These are phyloP conservation scores for Phylloscopus trochilus DNA, from an alignment of 2,113 vertebrate genomes.

Conservation along the genomic window DNA sequence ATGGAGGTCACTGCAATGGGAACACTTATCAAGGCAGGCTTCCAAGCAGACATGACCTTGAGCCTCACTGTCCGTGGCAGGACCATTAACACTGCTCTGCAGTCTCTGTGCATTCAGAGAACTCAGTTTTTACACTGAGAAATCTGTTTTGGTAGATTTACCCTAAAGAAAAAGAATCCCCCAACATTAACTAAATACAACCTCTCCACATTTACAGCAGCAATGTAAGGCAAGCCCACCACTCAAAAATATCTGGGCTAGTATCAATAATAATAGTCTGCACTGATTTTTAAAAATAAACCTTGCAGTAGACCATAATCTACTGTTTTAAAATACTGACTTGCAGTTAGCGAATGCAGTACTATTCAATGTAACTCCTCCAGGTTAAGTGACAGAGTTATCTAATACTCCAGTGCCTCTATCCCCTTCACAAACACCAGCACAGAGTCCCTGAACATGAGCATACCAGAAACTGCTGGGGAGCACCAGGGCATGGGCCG, in stretches of 20 bases:
- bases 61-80: fast-evolving
- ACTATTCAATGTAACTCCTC: background rate
- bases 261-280: background rate
- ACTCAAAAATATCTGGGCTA: background rate
- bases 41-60: conserved; percentile 19
- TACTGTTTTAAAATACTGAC: background rate
- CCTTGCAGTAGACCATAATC: background rate
- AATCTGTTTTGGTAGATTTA: background rate
- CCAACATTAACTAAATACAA: background rate
- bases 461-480: background rate
- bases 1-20: background rate
- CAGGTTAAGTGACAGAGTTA: background rate
- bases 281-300: background rate
- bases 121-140: background rate
- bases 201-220: background rate
- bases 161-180: background rate
- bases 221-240: background rate
- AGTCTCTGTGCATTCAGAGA: background rate
- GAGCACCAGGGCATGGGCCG: fast-evolving
- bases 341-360: background rate
- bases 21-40: background rate
- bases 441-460: background rate
- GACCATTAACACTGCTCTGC: background rate
- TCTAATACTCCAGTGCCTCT: background rate
- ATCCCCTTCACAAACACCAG: background rate